Evolutionary conservation across 2,797 vertebrate species (phyloP).

Genomic region (Gambelia wislizenii): DNA sequence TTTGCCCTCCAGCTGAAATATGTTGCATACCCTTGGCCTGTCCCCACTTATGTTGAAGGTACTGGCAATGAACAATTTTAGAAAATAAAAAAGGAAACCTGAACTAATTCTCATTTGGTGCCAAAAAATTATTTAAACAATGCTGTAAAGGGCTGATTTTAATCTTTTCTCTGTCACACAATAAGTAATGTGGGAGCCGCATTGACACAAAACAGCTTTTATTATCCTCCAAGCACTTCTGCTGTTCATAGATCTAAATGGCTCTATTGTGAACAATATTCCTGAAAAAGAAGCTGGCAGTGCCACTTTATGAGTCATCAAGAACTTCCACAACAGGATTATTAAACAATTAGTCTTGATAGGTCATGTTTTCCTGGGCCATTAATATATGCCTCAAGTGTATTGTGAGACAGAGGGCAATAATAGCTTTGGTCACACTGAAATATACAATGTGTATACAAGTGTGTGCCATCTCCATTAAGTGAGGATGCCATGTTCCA

Average conservation of each 20-base stretch:
- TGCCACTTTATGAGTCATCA: conserved; percentile 32
- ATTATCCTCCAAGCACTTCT: conserved; percentile 1
- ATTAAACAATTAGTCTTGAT: conserved; percentile 51
- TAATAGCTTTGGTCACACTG: background rate
- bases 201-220: conserved; percentile 25
- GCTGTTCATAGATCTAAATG: conserved; percentile 48
- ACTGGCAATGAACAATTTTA: background rate
- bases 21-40: background rate
- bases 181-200: conserved; percentile 12
- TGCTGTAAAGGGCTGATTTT: conserved; percentile 26
- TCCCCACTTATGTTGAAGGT: background rate
- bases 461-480: background rate
- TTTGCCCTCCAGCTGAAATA: too few relatives aligned
- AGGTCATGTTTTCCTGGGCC: conserved; percentile 16
- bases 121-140: conserved; percentile 35
- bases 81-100: background rate
- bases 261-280: conserved; percentile 36
- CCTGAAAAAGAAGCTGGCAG: conserved; percentile 42
- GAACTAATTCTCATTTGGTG: background rate
- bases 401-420: conserved; percentile 21
- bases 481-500: background rate
- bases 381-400: conserved; percentile 23
- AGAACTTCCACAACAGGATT: conserved; percentile 51
- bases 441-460: background rate
- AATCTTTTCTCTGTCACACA: conserved; percentile 28